These are phyloP conservation scores for Acropternis orthonyx DNA, from an alignment of 2,797 vertebrate species.

Conservation along the genomic window DNA sequence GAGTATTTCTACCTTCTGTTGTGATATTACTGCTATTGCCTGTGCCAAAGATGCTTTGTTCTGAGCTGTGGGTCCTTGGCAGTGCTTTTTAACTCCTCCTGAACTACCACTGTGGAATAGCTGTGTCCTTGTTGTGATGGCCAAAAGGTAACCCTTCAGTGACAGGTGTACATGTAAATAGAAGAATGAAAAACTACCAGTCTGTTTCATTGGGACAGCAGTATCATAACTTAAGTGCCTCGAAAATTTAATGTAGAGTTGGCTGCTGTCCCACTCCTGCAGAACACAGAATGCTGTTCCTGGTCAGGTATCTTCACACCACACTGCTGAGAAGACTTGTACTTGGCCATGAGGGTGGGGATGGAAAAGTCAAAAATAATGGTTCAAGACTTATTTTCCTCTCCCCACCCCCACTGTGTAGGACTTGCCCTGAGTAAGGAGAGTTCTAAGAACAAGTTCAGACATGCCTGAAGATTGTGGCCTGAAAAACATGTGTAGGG, in stretches of 20 bases:
- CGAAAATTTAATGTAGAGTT: not conserved
- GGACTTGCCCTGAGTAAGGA: not conserved
- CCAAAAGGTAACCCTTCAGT: not conserved
- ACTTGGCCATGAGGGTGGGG: not conserved
- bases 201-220: not conserved
- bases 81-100: not conserved
- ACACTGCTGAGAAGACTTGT: not conserved
- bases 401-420: not conserved
- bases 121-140: not conserved
- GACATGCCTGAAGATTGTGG: conserved; percentile 37
- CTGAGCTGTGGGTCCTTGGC: not conserved
- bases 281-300: not conserved
- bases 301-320: not conserved
- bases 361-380: not conserved
- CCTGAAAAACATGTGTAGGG: not conserved
- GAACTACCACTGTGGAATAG: not conserved
- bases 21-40: not conserved
- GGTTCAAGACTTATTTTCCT: not conserved
- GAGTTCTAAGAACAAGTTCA: conserved; percentile 14
- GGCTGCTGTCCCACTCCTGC: not conserved
- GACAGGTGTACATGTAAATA: not conserved
- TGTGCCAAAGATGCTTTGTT: not conserved
- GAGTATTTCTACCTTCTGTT: not conserved
- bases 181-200: not conserved
- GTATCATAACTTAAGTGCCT: not conserved